These are phyloP conservation scores for Augiades crinisus DNA, from an alignment of 2,888 invertebrate genomes.

Conservation along the genomic window DNA sequence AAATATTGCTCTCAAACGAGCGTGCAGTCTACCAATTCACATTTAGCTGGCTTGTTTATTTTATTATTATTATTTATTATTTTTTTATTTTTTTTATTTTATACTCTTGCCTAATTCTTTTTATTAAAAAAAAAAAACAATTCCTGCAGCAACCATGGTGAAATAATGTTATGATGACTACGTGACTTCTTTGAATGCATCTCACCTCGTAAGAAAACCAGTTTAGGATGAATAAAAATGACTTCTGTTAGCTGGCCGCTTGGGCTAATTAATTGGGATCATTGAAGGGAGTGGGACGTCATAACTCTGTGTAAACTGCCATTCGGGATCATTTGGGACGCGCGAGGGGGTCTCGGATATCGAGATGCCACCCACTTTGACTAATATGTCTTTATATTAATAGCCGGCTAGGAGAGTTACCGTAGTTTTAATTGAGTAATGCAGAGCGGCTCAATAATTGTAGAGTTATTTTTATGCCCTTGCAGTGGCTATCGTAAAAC, in stretches of 20 bases:
- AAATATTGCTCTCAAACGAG: too few species aligned
- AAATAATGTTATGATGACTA: not conserved
- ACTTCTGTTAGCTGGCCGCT: slow-evolving; percentile 50
- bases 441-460: too few species aligned
- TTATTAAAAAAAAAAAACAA: too few species aligned
- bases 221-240: too few species aligned
- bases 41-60: too few species aligned
- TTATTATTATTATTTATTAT: too few species aligned
- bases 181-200: not conserved
- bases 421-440: not conserved
- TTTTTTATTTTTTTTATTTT: too few species aligned
- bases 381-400: slow-evolving; percentile 1
- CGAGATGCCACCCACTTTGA: slow-evolving; percentile 9
- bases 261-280: slow-evolving; percentile 65
- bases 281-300: slow-evolving; percentile 58
- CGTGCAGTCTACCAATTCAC: too few species aligned
- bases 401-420: not conserved
- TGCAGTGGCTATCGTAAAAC: too few species aligned
- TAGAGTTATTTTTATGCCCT: too few species aligned
- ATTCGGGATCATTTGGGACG: slow-evolving; percentile 33
- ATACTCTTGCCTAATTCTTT: too few species aligned
- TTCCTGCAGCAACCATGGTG: too few species aligned
- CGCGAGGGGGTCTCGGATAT: slow-evolving; percentile 10
- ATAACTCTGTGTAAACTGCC: slow-evolving; percentile 57
- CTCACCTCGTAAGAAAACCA: slow-evolving; percentile 33